A percentile compares a stretch with the other conserved stretches of the same genome.
These are phyloP conservation scores for Phalacrocorax carbo DNA, from an alignment of 2,113 vertebrate species.

Conservation along the genomic window DNA sequence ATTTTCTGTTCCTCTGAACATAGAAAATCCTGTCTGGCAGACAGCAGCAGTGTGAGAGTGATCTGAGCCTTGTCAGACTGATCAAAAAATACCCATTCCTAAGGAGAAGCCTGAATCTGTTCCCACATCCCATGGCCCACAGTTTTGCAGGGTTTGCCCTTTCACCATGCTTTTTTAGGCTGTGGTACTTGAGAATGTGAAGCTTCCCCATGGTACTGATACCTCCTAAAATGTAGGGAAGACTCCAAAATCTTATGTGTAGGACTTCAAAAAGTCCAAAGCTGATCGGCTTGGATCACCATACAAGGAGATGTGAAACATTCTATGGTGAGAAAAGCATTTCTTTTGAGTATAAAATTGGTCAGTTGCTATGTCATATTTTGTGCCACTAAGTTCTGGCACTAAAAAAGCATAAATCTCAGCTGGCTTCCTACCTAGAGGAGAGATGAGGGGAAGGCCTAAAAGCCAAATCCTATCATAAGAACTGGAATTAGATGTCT, in stretches of 20 bases:
- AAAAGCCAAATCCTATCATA: neutral
- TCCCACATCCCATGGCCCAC: neutral
- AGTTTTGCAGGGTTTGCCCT: neutral
- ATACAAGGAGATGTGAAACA: neutral
- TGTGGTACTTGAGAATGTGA: neutral
- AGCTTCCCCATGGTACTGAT: neutral
- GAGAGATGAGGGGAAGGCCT: neutral
- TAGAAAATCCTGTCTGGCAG: neutral
- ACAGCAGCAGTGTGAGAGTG: neutral
- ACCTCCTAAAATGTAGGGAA: neutral
- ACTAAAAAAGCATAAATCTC: neutral
- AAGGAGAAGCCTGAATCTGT: neutral
- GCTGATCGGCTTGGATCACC: neutral
- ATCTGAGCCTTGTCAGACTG: neutral
- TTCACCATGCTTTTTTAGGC: neutral
- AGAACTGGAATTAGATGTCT: neutral
- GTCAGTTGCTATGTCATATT: neutral
- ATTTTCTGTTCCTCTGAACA: neutral
- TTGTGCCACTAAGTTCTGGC: neutral
- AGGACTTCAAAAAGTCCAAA: neutral
- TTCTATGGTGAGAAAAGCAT: neutral
- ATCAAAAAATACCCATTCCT: neutral
- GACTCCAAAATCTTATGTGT: neutral
- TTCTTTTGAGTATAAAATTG: neutral
- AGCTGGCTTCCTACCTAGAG: neutral